Base-by-base conservation (phyloP, 1,140 invertebrate genomes). In the Drosophila mayri region DNA sequence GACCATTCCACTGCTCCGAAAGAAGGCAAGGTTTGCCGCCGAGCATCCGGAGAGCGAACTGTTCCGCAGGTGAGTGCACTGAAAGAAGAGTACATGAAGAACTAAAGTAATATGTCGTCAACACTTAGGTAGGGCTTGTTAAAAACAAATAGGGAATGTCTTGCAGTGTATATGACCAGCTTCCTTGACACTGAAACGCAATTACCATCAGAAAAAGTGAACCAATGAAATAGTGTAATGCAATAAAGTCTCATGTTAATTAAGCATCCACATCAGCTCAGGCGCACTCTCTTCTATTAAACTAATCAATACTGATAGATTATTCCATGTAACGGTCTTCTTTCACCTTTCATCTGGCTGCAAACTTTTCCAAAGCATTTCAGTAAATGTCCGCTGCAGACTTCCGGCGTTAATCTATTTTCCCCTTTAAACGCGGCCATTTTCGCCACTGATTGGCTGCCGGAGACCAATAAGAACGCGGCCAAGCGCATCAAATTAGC, bases 1-100 rank as follows among this genome's bases (percentile, higher is more conserved):
- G 25, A 99, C 98, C 1, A 97, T 98, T 10, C 95, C 97, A 65
- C 93, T 98, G 57, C 93, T 98, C 35, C 94, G 96, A 60, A 94
- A 95, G 57, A 96, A 96, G 79, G 96, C 96, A 1, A 93, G 95
- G 67, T 94, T 96, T 74, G 95, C 95, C 1, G 95, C 95, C 38
- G 94, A 95, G 75, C 94, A 95, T 79, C 93, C 94, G 6, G 94
- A 95, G 65, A 93, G 94, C 60, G 94, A 95, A 77, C 93, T 94
- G 46, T 94, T 94, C 61, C 93, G 94, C 38, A 90, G 94, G 92
- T 93, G 73, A 81, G 79, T 75, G 58, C 18, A 74, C 52, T n/a
- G 4, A 22, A 22, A 38, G n/a, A 54, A 35, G 10, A 35, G 10
- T 52, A 20, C 7, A 32, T 22, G 16, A 20, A 57, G 4, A 18